Evolutionary conservation across 2,888 invertebrate genomes (phyloP).

Genomic region (Drosophila setosimentum): DNA sequence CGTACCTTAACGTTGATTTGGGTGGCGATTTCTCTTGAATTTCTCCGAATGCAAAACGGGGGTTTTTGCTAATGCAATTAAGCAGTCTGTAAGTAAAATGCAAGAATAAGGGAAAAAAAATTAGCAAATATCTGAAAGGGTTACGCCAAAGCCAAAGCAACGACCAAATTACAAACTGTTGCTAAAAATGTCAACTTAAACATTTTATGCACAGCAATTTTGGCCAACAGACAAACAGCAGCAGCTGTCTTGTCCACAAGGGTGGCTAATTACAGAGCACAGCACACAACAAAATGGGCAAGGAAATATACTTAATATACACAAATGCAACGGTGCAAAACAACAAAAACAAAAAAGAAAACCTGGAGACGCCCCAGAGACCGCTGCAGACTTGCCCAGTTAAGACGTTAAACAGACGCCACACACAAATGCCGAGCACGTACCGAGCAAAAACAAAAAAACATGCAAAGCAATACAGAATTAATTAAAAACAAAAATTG

Average conservation of each 20-base stretch:
- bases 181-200: slow-evolving; percentile 76
- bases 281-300: slow-evolving; percentile 48
- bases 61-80: slow-evolving; percentile 70
- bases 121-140: slow-evolving; percentile 62
- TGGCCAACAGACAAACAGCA: slow-evolving; percentile 59
- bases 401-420: slow-evolving; percentile 71
- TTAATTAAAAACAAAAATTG: slow-evolving; percentile 75
- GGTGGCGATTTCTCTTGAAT: slow-evolving; percentile 22
- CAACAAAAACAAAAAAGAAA: slow-evolving; percentile 7
- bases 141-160: slow-evolving; percentile 35
- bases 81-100: slow-evolving; percentile 70
- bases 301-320: slow-evolving; percentile 47
- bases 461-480: slow-evolving; percentile 44
- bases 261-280: slow-evolving; percentile 74
- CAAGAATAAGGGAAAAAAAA: slow-evolving; percentile 35
- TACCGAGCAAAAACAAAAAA: slow-evolving; percentile 18
- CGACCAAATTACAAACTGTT: slow-evolving; percentile 79
- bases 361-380: slow-evolving; percentile 31
- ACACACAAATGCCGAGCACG: slow-evolving; percentile 61
- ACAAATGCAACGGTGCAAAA: slow-evolving; percentile 62
- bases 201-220: slow-evolving; percentile 71
- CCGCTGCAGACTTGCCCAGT: slow-evolving; percentile 23
- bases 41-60: slow-evolving; percentile 65
- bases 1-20: slow-evolving; percentile 22
- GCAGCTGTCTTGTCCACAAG: slow-evolving; percentile 60